A percentile compares a stretch with the other conserved stretches of the same genome.
Conservation (phyloP, 2,797 vertebrate species). For the Aselliscus stoliczkanus region DNA sequence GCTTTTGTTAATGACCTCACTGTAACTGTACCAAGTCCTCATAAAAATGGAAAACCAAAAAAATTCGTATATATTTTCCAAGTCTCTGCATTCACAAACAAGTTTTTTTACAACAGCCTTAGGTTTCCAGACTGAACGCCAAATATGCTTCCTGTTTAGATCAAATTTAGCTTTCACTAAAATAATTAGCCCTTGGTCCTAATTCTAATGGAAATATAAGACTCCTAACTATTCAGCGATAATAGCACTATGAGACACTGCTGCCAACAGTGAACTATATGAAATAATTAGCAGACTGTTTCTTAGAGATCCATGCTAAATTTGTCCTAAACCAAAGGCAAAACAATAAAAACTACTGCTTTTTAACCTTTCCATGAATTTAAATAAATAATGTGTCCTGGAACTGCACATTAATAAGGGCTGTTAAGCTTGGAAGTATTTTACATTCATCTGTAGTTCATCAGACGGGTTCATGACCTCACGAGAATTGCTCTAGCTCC, state of each 20-base stretch:
- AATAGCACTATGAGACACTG: slow-evolving; percentile 56
- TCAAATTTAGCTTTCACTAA: slow-evolving; percentile 66
- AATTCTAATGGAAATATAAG: slow-evolving; percentile 76
- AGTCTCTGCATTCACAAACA: not conserved
- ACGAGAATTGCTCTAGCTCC: slow-evolving; percentile 76
- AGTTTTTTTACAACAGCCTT: slow-evolving; percentile 34
- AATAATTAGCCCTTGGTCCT: slow-evolving; percentile 70
- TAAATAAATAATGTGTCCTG: slow-evolving; percentile 81
- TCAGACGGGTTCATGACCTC: slow-evolving; percentile 83
- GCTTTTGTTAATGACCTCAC: not conserved
- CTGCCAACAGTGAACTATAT: slow-evolving; percentile 70
- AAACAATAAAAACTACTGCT: slow-evolving; percentile 80
- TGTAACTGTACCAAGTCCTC: slow-evolving; percentile 27
- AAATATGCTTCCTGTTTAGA: slow-evolving; percentile 54
- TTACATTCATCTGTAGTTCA: slow-evolving; percentile 82
- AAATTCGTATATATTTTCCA: slow-evolving; percentile 2
- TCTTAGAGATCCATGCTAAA: slow-evolving; percentile 71
- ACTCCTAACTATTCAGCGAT: slow-evolving; percentile 58
- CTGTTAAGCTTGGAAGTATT: slow-evolving; percentile 79
- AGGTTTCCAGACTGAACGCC: slow-evolving; percentile 44
- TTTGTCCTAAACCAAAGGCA: slow-evolving; percentile 80
- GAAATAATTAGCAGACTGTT: slow-evolving; percentile 78
- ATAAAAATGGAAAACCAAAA: not conserved
- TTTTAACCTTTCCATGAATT: slow-evolving; percentile 82
- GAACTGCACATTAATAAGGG: slow-evolving; percentile 81